phyloP scores from a whole-genome alignment of 2,797 vertebrate genomes.

The Dendrocincla tyrannina region DNA sequence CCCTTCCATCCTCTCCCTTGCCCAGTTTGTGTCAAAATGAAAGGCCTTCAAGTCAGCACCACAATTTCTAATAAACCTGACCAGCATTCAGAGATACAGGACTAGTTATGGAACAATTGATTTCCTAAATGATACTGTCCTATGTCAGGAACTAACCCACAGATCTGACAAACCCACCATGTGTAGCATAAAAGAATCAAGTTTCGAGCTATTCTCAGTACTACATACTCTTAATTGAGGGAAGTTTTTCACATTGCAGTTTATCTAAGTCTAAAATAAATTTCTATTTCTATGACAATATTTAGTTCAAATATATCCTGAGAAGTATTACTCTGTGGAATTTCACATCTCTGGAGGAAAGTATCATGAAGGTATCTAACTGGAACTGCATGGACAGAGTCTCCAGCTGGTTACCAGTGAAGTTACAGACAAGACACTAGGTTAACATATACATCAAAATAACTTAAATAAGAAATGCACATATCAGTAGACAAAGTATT shows the following conservation, averaged over 20 bases:
- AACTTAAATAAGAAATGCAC: background rate
- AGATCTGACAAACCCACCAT: background rate
- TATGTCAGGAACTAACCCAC: background rate
- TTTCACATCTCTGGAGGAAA: background rate
- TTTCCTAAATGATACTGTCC: background rate
- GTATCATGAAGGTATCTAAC: background rate
- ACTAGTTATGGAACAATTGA: background rate
- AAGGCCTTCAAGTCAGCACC: background rate
- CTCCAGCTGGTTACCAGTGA: background rate
- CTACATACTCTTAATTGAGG: background rate
- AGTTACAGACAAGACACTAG: background rate
- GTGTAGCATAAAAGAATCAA: background rate
- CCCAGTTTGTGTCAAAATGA: background rate
- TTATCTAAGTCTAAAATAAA: background rate
- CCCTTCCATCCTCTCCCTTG: background rate
- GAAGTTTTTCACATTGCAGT: background rate
- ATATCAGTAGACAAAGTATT: background rate
- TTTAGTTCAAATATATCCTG: background rate
- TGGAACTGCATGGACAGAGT: background rate
- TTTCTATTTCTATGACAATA: background rate
- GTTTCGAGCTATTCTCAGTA: background rate
- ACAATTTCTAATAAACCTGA: background rate
- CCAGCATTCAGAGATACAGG: background rate
- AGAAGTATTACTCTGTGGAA: background rate
- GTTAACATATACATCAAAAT: background rate